These are phyloP conservation scores for Hypothenemus hampei DNA, from an alignment of 1,140 invertebrate species.

Conservation along the genomic window DNA sequence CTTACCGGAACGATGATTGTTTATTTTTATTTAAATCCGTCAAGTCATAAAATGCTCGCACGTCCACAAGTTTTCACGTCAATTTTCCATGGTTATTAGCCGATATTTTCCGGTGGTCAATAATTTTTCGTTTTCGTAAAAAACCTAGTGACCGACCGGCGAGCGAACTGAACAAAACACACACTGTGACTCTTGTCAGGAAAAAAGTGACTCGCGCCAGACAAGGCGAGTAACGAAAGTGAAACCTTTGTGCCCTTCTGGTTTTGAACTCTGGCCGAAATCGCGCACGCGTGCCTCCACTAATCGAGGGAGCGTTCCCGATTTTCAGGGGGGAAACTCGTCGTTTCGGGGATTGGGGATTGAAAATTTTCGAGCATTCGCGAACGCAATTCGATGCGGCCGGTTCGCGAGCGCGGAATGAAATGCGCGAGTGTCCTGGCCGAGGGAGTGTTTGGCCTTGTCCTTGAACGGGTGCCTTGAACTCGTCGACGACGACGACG, in stretches of 20 bases:
- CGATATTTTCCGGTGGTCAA: neutral
- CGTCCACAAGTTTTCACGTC: no score
- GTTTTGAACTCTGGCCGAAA: neutral
- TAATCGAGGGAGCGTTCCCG: slow-evolving; percentile 21
- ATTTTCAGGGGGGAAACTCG: slow-evolving; percentile 7
- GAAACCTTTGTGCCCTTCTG: slow-evolving; percentile 18
- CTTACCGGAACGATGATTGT: no score
- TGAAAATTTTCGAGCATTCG: slow-evolving; percentile 6
- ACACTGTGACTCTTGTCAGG: no score
- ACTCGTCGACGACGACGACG: slow-evolving; percentile 32
- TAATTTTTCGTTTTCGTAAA: slow-evolving; percentile 22
- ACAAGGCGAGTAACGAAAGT: slow-evolving; percentile 23
- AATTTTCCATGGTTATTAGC: slow-evolving; percentile 4
- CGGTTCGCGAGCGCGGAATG: slow-evolving; percentile 16
- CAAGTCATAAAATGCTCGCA: no score
- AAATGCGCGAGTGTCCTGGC: slow-evolving; percentile 24
- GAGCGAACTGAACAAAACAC: no score
- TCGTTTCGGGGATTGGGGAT: neutral
- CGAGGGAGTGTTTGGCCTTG: slow-evolving; percentile 42
- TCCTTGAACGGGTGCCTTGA: slow-evolving; percentile 47
- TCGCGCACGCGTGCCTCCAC: slow-evolving; percentile 4
- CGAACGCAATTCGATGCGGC: slow-evolving; percentile 22
- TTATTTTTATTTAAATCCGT: no score
- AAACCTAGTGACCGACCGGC: slow-evolving; percentile 7
- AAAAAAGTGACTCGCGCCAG: slow-evolving; percentile 1